These are phyloP conservation scores for Chalcosyrphus nemorum DNA, from an alignment of 2,888 invertebrate species.

Conservation along the genomic window DNA sequence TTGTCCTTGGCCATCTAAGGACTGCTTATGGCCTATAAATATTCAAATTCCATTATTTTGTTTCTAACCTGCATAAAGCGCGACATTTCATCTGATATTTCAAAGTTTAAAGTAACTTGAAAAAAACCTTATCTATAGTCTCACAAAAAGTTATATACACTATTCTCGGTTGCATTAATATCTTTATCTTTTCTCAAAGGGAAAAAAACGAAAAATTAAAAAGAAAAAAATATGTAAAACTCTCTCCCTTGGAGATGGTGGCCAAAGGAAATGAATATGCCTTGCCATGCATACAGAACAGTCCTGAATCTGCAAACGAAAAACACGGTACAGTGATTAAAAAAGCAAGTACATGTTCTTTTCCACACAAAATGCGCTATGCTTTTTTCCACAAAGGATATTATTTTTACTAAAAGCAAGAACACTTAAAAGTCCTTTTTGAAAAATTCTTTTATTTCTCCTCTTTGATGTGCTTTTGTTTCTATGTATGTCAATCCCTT, in stretches of 20 bases:
- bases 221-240: neutral
- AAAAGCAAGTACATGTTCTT: conserved; percentile 68
- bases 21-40: too few species aligned
- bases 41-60: too few species aligned
- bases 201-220: conserved; percentile 14
- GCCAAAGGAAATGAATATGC: conserved; percentile 43
- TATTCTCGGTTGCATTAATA: conserved; percentile 11
- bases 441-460: conserved; percentile 29
- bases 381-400: conserved; percentile 28
- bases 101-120: neutral
- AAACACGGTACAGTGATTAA: conserved; percentile 59
- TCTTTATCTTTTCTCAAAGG: conserved; percentile 34
- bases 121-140: neutral
- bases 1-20: too few species aligned
- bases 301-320: conserved; percentile 38
- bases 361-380: conserved; percentile 29
- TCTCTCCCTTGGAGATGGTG: neutral
- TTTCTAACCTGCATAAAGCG: neutral
- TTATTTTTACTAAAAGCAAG: conserved; percentile 34
- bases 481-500: conserved; percentile 46
- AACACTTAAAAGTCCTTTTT: conserved; percentile 50
- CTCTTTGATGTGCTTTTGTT: conserved; percentile 51
- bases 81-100: neutral
- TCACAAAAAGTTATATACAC: conserved; percentile 31
- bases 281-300: conserved; percentile 37